A percentile compares a stretch with the other conserved stretches of the same genome.
These are phyloP conservation scores for Lepidostoma basale DNA, from an alignment of 1,140 invertebrate genomes.

Conservation along the genomic window DNA sequence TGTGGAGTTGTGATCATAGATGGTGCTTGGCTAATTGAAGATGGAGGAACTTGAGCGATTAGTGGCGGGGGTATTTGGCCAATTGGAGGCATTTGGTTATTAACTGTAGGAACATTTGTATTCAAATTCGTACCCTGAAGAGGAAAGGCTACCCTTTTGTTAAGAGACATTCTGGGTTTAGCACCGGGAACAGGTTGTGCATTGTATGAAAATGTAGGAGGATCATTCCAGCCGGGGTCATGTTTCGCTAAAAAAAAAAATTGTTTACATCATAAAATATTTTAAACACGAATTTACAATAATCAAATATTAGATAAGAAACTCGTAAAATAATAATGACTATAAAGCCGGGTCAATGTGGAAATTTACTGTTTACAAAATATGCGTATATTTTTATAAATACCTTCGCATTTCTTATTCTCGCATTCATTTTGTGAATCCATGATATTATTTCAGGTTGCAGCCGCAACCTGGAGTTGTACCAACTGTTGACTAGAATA, in stretches of 20 bases:
- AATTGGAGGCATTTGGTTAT: too few relatives aligned
- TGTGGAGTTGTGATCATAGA: too few relatives aligned
- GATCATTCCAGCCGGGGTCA: slow-evolving; percentile 65
- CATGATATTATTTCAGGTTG: slow-evolving; percentile 3
- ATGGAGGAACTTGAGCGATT: too few relatives aligned
- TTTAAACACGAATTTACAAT: background rate
- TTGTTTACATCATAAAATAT: background rate
- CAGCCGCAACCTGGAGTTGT: too few relatives aligned
- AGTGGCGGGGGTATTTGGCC: too few relatives aligned
- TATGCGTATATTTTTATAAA: background rate
- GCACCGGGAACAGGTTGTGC: slow-evolving; percentile 52
- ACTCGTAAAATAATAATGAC: background rate
- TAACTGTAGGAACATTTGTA: too few relatives aligned
- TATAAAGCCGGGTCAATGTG: background rate
- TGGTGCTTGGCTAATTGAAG: too few relatives aligned
- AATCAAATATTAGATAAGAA: background rate
- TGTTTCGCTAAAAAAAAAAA: slow-evolving; percentile 51
- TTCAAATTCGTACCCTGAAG: slow-evolving; percentile 48
- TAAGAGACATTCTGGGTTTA: slow-evolving; percentile 57
- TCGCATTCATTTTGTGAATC: slow-evolving; percentile 17
- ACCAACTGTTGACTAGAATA: too few relatives aligned
- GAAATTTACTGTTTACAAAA: background rate
- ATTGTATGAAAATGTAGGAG: slow-evolving; percentile 58
- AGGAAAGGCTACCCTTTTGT: slow-evolving; percentile 62
- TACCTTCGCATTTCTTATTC: slow-evolving; percentile 13